Evolutionary conservation across 2,797 vertebrate genomes (phyloP).

Genomic region (Pempheris klunzingeri): DNA sequence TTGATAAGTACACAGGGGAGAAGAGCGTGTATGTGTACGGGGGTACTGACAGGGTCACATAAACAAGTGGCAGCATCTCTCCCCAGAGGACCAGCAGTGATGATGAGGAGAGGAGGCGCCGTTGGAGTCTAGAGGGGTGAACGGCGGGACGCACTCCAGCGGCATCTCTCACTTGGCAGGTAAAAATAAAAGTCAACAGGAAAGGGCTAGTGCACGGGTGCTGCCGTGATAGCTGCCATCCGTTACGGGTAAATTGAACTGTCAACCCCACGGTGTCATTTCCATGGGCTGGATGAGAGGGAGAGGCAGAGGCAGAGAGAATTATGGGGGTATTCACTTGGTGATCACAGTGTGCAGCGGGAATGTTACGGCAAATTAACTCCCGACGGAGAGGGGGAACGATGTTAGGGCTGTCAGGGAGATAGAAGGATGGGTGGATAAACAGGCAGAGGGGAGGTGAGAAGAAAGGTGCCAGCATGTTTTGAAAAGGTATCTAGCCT

Average conservation of each 20-base stretch:
- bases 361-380: conserved; percentile 89
- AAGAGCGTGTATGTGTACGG: conserved; percentile 61
- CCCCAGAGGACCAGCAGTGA: conserved; percentile 84
- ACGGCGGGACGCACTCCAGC: conserved; percentile 64
- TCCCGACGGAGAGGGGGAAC: conserved; percentile 71
- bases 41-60: conserved; percentile 86
- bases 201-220: conserved; percentile 60
- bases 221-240: conserved; percentile 91
- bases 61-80: conserved; percentile 91
- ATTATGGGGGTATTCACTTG: conserved; percentile 87
- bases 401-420: conserved; percentile 79
- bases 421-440: conserved; percentile 84
- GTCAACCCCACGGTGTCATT: conserved; percentile 93
- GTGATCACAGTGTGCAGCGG: conserved; percentile 86
- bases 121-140: conserved; percentile 53
- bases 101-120: conserved; percentile 71
- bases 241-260: conserved; percentile 98
- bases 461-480: conserved; percentile 22
- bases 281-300: conserved; percentile 86
- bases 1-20: conserved; percentile 77
- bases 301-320: conserved; percentile 76
- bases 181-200: conserved; percentile 90
- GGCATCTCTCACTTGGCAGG: conserved; percentile 70
- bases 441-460: conserved; percentile 61
- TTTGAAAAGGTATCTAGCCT: conserved; percentile 38